A percentile compares a stretch with the other conserved stretches of the same genome.
phyloP scores from a whole-genome alignment of 2,797 vertebrate species.

The Gallinago solitaria region DNA sequence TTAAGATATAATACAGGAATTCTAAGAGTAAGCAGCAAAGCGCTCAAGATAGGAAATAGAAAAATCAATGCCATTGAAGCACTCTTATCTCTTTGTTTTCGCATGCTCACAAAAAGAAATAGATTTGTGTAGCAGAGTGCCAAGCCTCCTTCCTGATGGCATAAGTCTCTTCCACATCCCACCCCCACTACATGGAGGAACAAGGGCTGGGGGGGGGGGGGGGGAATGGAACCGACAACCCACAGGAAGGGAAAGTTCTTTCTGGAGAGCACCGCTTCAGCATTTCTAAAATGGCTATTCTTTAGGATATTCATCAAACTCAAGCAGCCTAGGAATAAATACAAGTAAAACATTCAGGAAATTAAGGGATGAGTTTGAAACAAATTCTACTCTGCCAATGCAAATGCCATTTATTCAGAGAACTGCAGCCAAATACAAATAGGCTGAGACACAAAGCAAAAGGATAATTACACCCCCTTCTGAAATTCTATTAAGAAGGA shows the following conservation, averaged over 20 bases:
- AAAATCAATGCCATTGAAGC: neutral
- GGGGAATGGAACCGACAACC: neutral
- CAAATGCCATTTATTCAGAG: neutral
- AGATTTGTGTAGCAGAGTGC: neutral
- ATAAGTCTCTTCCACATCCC: neutral
- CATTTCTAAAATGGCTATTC: neutral
- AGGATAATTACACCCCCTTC: neutral
- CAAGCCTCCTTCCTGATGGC: neutral
- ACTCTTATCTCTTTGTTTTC: neutral
- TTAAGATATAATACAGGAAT: neutral
- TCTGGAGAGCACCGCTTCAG: neutral
- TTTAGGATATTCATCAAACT: neutral
- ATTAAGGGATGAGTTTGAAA: neutral
- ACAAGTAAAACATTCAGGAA: neutral
- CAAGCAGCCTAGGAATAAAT: neutral
- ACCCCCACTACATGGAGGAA: neutral
- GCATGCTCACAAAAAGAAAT: neutral
- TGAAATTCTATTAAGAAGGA: neutral
- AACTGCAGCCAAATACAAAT: neutral
- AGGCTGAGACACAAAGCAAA: neutral
- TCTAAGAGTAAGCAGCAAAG: neutral
- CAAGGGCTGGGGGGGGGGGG: fast-evolving
- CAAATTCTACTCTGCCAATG: neutral
- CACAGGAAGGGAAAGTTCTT: neutral
- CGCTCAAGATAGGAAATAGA: neutral